Base-by-base conservation (phyloP, 1,140 invertebrate genomes). In the Berghia stephanieae region DNA sequence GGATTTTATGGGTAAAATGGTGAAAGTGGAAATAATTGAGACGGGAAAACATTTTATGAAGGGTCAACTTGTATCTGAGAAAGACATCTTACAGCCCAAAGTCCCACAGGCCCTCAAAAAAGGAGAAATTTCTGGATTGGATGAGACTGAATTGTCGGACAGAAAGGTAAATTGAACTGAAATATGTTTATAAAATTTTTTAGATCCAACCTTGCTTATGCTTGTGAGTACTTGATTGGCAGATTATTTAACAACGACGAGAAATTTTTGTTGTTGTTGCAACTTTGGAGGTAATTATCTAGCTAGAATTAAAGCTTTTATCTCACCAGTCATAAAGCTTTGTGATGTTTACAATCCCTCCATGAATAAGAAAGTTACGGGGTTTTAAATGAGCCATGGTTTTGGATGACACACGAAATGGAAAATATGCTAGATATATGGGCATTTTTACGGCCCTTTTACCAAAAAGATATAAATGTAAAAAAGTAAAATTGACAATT, bases 11-110 rank as follows among this genome's bases (percentile, higher is more conserved):
- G 97, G 97, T 0, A 95, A 95, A 87, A 92, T 94, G 85, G 90
- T 98, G 0, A 92, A 91, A 40, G 96, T 98, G 0, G 91, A 92
- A 84, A 95, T 98, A 34, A 90, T 91, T 0, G 91, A 92, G 66
- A 92, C 94, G 0, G 93, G 92, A 0, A 98, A 98, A 90, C 94
- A 97, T 89, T 97, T 93, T 76, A 94, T 98, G 94, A 93, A 93
- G 67, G 95, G 93, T 0, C 89, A 93, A 85, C 92, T 88, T 42
- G 66, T 86, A 0, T 71, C 76, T 43, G 44, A 73, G 1, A 40
- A 66, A 21, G 69, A 75, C 38, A 77, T 80, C 8, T 73, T 78
- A 13, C 70, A 83, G 34, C 87, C 87, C 5, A 68, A 79, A 78
- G 85, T 88, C 21, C 88, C 88, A 0, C 80, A 81, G 34, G 86